Evolutionary conservation across 2,888 invertebrate species (phyloP).

Genomic region (Hydrotaea diabolus): DNA sequence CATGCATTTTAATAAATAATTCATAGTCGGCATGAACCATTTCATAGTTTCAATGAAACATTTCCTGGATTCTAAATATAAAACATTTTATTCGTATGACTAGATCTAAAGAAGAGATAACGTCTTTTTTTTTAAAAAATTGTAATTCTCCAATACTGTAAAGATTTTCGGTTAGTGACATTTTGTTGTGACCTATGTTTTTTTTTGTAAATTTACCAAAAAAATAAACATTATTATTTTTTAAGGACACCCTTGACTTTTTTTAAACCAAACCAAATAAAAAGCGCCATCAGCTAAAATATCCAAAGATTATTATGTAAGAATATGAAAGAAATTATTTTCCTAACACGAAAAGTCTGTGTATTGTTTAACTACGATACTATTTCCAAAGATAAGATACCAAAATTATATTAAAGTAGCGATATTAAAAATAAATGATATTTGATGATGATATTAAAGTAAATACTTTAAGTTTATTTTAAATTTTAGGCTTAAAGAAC

Average conservation of each 20-base stretch:
- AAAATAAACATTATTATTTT: background rate
- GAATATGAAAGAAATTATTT: background rate
- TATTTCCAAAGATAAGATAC: slow-evolving; percentile 32
- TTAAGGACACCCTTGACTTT: background rate
- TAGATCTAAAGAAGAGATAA: too few species aligned
- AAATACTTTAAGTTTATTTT: background rate
- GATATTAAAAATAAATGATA: too few species aligned
- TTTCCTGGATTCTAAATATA: too few species aligned
- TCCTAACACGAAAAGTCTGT: slow-evolving; percentile 23
- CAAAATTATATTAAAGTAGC: background rate
- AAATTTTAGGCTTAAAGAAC: background rate
- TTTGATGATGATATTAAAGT: background rate
- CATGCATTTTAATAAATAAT: too few species aligned
- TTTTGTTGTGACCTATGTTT: too few species aligned
- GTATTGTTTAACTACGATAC: slow-evolving; percentile 7
- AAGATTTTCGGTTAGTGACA: too few species aligned
- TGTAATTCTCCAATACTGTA: too few species aligned
- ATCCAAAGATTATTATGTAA: slow-evolving; percentile 58
- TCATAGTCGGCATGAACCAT: too few species aligned
- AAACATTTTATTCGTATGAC: too few species aligned
- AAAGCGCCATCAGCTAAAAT: slow-evolving; percentile 57
- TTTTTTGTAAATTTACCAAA: background rate
- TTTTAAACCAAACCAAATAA: slow-evolving; percentile 7
- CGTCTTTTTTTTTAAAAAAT: too few species aligned
- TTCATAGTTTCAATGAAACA: too few species aligned